These are phyloP conservation scores for Melanaphis sacchari DNA, from an alignment of 1,140 invertebrate genomes.

Conservation along the genomic window DNA sequence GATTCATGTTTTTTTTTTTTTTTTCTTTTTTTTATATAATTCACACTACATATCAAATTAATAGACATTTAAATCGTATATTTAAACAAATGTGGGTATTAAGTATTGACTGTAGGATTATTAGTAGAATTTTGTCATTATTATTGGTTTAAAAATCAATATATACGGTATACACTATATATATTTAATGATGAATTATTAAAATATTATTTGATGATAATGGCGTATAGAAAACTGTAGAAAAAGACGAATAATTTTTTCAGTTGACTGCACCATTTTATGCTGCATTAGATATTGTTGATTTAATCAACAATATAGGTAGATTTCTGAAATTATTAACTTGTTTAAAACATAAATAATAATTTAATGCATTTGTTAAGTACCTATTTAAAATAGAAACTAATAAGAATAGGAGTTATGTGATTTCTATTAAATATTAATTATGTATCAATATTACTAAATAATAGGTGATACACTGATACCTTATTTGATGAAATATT, in stretches of 20 bases:
- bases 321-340: background rate
- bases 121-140: background rate
- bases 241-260: background rate
- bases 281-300: background rate
- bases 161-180: background rate
- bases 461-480: no score
- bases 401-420: background rate
- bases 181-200: background rate
- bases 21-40: no score
- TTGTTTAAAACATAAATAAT: background rate
- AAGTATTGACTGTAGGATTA: background rate
- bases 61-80: background rate
- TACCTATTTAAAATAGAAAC: background rate
- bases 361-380: background rate
- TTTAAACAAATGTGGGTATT: background rate
- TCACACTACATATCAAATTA: no score
- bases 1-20: no score
- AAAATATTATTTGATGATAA: background rate
- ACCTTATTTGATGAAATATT: background rate
- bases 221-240: background rate
- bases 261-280: background rate
- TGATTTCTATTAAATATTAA: no score
- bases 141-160: background rate
- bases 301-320: background rate
- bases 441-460: no score